Evolutionary conservation across 2,888 invertebrate species (phyloP).

Genomic region (Eilema sororculum): DNA sequence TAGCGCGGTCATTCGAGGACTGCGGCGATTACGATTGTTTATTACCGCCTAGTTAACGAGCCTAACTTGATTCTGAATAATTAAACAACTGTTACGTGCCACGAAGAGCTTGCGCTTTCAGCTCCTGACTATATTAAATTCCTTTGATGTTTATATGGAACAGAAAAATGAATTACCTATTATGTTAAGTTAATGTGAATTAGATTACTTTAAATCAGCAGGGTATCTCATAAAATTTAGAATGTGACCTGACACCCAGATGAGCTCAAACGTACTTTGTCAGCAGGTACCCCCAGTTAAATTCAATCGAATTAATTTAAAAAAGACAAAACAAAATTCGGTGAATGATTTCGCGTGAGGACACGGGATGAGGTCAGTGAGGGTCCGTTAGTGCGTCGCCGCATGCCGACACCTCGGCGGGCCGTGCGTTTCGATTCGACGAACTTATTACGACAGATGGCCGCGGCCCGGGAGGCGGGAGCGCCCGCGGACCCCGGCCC

Average conservation of each 20-base stretch:
- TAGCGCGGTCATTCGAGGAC: constrained; percentile 62
- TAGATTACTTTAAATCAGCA: constrained; percentile 19
- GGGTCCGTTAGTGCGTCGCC: constrained; percentile 76
- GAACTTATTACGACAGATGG: constrained; percentile 87
- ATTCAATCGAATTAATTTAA: constrained; percentile 40
- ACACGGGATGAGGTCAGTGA: constrained; percentile 71
- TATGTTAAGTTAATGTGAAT: constrained; percentile 11
- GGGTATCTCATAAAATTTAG: constrained; percentile 20
- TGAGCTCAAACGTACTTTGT: not conserved
- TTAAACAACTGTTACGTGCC: constrained; percentile 47
- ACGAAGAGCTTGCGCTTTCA: constrained; percentile 33
- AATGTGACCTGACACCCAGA: constrained; percentile 16
- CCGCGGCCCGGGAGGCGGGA: constrained; percentile 81
- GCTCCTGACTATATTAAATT: constrained; percentile 20
- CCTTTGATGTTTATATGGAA: constrained; percentile 6
- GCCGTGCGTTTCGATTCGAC: constrained; percentile 84
- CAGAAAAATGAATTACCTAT: not conserved
- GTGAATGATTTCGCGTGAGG: constrained; percentile 76
- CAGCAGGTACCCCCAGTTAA: constrained; percentile 17
- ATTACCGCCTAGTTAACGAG: constrained; percentile 60
- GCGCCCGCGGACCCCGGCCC: constrained; percentile 80
- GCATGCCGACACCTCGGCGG: constrained; percentile 73
- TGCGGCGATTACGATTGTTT: constrained; percentile 71
- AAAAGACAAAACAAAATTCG: constrained; percentile 43
- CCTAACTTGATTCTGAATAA: constrained; percentile 50